Evolutionary conservation across 2,797 vertebrate species (phyloP), one percentile per base, ranked within the genome.

Genomic region (Mionectes olivaceus): DNA sequence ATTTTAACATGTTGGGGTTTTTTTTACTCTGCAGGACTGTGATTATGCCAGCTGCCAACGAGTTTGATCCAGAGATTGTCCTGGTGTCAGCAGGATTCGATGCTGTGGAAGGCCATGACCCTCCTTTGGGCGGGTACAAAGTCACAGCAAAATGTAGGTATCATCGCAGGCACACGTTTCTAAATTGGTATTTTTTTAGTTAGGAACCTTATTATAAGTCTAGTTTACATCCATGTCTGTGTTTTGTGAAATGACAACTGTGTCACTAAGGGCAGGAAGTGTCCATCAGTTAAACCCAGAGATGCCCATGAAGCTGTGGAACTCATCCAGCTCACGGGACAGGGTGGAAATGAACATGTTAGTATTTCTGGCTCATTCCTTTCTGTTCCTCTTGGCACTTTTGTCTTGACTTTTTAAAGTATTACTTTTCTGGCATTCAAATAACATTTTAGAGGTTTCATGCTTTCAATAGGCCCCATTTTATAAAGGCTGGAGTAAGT

Each of bases 111-210:
- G 98, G 98, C 95, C 98, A 98, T 0, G 96, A 97, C 85, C 95
- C 98, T 96, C 98, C 98, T 2, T 94, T 98, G 73, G 98, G 98
- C 8, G 98, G 98, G 9, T 98, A 98, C 96, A 98, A 97, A 96
- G 98, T 98, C 93, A 98, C 98, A 74, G 98, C 98, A 83, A 98
- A 98, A 97, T 98, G 98, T 98, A 98, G 94, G 98, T 98, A 95
- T 92, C 7, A 5, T 82, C 59, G 67, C 16, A 61, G 43, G 23
- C 25, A 5, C 7, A 3, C 39, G 37, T 88, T 94, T 82, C 39
- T 80, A 7, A 67, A n/a, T 11, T 82, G 57, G 6, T 68, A 23
- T 59, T 27, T 89, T 30, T 92, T 91, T 87, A 39, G 19, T 30
- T 39, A 49, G 27, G 7, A 78, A 33, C n/a, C 9, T 82, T 47